These are phyloP conservation scores for Podocnemis expansa DNA, from an alignment of 2,113 vertebrate species.

Conservation along the genomic window DNA sequence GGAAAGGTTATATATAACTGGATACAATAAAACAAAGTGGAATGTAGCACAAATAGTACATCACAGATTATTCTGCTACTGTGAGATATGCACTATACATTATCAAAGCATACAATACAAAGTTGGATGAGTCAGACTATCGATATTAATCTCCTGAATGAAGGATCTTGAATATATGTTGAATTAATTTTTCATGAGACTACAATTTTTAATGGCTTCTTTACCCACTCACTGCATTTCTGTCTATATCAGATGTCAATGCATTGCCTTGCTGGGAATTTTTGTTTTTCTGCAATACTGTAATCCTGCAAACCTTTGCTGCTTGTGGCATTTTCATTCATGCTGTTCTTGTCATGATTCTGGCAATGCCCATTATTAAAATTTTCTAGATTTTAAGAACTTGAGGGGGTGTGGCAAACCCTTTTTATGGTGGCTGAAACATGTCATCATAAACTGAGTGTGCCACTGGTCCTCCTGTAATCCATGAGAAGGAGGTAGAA, in stretches of 20 bases:
- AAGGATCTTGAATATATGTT: conserved; percentile 45
- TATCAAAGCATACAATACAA: neutral
- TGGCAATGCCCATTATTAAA: neutral
- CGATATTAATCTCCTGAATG: conserved; percentile 66
- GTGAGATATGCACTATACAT: neutral
- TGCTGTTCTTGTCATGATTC: neutral
- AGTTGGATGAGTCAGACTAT: conserved; percentile 24
- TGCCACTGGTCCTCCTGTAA: neutral
- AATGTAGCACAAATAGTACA: conserved; percentile 9
- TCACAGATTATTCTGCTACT: conserved; percentile 13
- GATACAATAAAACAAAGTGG: conserved; percentile 14
- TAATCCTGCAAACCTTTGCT: neutral
- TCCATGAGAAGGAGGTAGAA: neutral
- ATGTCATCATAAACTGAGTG: neutral
- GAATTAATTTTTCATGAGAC: conserved; percentile 43
- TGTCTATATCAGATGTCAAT: conserved; percentile 1
- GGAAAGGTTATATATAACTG: neutral
- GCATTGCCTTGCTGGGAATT: conserved; percentile 37
- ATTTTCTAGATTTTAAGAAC: conserved; percentile 35
- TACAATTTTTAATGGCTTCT: conserved; percentile 33
- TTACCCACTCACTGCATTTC: conserved; percentile 26
- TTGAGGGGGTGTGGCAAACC: neutral
- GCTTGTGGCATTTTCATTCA: neutral
- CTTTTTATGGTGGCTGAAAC: neutral
- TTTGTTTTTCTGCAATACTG: conserved; percentile 1